Conservation (phyloP, 2,888 invertebrate genomes). For the Chrysotoxum bicinctum region DNA sequence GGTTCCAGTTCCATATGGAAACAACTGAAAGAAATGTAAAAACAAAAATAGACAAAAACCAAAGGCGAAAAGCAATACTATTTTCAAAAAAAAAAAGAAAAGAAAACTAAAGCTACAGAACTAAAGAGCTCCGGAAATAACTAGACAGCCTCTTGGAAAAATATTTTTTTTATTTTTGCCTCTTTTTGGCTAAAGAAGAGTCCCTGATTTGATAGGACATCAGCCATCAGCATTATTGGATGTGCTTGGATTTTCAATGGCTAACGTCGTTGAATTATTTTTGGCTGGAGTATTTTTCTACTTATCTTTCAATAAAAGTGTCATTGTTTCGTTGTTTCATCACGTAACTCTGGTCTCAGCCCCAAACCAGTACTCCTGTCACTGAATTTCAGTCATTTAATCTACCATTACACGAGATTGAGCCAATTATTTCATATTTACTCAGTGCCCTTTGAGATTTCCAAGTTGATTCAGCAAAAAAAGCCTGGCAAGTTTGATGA, state of each 20-base stretch:
- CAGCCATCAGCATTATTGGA: not conserved
- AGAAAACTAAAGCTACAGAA: not conserved
- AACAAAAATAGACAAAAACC: not conserved
- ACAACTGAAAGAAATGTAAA: not conserved
- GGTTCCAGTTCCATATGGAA: not conserved
- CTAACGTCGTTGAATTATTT: not conserved
- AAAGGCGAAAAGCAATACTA: not conserved
- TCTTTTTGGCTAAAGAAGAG: not conserved
- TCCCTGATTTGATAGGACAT: not conserved
- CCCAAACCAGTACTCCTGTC: not conserved
- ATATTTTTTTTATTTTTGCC: not conserved
- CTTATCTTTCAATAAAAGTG: not conserved
- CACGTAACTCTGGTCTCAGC: not conserved
- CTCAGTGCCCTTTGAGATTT: not conserved
- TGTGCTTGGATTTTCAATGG: not conserved
- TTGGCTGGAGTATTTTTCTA: not conserved
- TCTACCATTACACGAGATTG: conserved; percentile 1
- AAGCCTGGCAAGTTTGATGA: not conserved
- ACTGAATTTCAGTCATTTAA: not conserved
- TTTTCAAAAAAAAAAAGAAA: not conserved
- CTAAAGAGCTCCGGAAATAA: not conserved
- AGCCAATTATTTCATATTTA: not conserved
- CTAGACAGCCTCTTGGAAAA: not conserved
- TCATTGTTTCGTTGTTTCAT: not conserved
- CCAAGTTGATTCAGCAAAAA: not conserved